Evolutionary conservation across 2,888 invertebrate genomes (phyloP), one percentile per base, ranked within the genome.

Genomic region (Aradus depressus): DNA sequence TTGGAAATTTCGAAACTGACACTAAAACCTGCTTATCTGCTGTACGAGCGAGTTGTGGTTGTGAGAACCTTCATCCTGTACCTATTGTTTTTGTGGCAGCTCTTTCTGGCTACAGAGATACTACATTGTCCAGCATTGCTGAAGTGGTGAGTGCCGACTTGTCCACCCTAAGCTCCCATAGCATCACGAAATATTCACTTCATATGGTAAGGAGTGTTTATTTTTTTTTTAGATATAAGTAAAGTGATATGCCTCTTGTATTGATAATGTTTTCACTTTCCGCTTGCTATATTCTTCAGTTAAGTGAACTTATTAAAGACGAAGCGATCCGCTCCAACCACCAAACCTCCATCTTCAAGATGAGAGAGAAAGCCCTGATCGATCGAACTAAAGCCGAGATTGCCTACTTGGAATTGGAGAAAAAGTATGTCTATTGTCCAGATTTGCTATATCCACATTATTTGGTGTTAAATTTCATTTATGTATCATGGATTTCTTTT

Each of bases 321-420:
- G 82, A 84, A 66, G 77, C 79, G 59, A 68, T 73, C 14, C 70
- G 81, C 62, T 74, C 79, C 2, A 76, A 80, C 60, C 77, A 82
- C 65, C 71, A 82, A 60, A 72, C 76, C 55, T 72, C 77, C 38
- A 66, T 81, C 35, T 70, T 84, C 39, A 77, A 79, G 64, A 73
- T 81, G 48, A 71, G 80, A 5, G 81, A 82, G 63, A 77, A 79
- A 62, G 75, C 78, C 0, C 64, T 83, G 48, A 70, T 78, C 32
- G 80, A 83, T 66, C 73, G 80, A 58, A 79, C 80, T 1, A 78
- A 76, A 64, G 74, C 75, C 1, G 77, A 80, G 66, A 66, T 80
- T 56, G 73, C 75, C 1, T 75, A 73, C 73, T 64, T 84, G 16
- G 79, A 81, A 64, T 75, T 80, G 42, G 79, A 81, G 61, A 80